Evolutionary conservation across 2,113 vertebrate genomes (phyloP).

Genomic region (Amia ocellicauda): DNA sequence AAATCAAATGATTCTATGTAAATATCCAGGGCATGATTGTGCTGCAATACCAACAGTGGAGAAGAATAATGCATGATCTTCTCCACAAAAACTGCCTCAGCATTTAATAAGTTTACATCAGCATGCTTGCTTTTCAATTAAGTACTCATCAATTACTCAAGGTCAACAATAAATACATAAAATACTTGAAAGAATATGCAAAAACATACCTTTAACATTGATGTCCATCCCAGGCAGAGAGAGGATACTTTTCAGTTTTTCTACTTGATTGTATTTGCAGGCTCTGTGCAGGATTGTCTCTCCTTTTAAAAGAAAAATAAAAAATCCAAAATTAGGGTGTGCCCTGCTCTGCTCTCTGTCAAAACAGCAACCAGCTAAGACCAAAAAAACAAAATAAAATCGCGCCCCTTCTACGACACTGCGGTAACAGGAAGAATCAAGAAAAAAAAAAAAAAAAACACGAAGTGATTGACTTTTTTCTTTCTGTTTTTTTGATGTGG

Average conservation of each 20-base stretch:
- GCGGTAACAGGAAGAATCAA: slow-evolving; percentile 46
- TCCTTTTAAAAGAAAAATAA: slow-evolving; percentile 69
- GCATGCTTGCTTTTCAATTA: too few species aligned
- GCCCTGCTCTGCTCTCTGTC: slow-evolving; percentile 49
- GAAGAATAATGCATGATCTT: neutral
- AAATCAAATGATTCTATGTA: too few species aligned
- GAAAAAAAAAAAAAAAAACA: slow-evolving; percentile 42
- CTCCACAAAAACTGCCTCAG: slow-evolving; percentile 58
- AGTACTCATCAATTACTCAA: slow-evolving; percentile 33
- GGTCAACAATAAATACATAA: slow-evolving; percentile 29
- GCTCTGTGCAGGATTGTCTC: slow-evolving; percentile 89
- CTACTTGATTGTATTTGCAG: slow-evolving; percentile 90
- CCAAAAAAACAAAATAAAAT: slow-evolving; percentile 26
- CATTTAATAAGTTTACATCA: slow-evolving; percentile 55
- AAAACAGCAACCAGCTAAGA: slow-evolving; percentile 31
- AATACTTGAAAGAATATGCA: slow-evolving; percentile 37
- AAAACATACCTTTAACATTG: slow-evolving; percentile 89
- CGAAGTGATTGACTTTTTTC: slow-evolving; percentile 22
- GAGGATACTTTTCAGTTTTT: slow-evolving; percentile 79
- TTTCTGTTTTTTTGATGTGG: slow-evolving; percentile 20
- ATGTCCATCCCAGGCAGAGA: slow-evolving; percentile 77
- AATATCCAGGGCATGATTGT: too few species aligned
- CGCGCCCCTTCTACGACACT: slow-evolving; percentile 48
- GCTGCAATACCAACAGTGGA: neutral
- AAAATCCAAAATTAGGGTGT: slow-evolving; percentile 58